Evolutionary conservation across 2,797 vertebrate species (phyloP), one percentile per base, ranked within the genome.

Genomic region (Urophycis tenuis): DNA sequence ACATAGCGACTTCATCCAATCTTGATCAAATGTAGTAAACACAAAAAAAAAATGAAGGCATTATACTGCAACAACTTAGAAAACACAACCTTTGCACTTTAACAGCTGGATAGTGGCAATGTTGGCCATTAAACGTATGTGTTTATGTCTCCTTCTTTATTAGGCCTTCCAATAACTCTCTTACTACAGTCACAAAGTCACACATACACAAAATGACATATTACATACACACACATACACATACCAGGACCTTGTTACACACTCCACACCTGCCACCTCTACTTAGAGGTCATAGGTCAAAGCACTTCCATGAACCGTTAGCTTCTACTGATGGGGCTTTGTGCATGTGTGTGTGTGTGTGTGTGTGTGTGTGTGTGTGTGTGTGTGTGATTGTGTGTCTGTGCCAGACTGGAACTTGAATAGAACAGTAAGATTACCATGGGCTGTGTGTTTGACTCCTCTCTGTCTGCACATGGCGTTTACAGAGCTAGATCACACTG

Each of bases 381-480:
- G 74, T 82, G 78, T 36, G 39, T 72, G 79, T 72, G n/a, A n/a
- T n/a, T n/a, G 33, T 45, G 49, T 73, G 32, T 53, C 19, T 53
- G 49, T 8, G 22, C 49, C 49, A 53, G 17, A 22, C 22, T 35
- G 1, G 34, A 34, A 34, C 25, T 32, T 69, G 29, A 53, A 53
- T 53, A 53, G 19, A 17, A 53, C 49, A 53, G 41, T 71, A 39
- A 74, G 30, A 33, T 60, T 60, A 74, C 34, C 41, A 36, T 71
- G 33, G 12, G 29, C 35, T 35, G 74, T 71, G 72, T 53, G 77
- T 79, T 71, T 78, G 49, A 45, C 17, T 79, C 75, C 53, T 15
- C 70, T 74, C 77, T 70, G 71, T 85, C 72, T 69, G 49, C 64
- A 30, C 75, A 49, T 67, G 53, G 22, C 34, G 70, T 22, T 34